Conservation (phyloP, 2,113 vertebrate species). For the Engystomops pustulosus region DNA sequence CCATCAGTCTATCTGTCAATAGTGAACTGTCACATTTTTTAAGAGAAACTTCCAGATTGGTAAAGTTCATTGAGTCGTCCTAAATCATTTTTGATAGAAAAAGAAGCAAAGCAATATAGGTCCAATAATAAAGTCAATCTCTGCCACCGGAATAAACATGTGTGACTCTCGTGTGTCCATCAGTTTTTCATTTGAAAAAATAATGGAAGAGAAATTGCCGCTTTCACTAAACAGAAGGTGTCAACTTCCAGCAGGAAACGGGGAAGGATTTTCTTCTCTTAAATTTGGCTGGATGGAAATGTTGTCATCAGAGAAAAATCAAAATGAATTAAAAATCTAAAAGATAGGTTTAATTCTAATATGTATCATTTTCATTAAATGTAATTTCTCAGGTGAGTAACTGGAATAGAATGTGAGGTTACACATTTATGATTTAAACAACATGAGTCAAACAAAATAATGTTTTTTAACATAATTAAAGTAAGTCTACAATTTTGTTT, state of each 20-base stretch:
- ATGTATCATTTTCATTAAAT: no score
- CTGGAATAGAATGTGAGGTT: no score
- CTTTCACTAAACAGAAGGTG: constrained; percentile 49
- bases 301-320: no score
- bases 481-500: no score
- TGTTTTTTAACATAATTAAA: no score
- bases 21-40: constrained; percentile 32
- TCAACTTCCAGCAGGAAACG: constrained; percentile 30
- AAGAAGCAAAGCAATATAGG: constrained; percentile 43
- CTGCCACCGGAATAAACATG: constrained; percentile 50
- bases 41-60: constrained; percentile 36
- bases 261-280: constrained; percentile 2
- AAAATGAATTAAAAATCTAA: background rate
- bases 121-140: constrained; percentile 57
- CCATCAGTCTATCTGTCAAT: constrained; percentile 42
- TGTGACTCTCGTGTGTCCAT: constrained; percentile 58
- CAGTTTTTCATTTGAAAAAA: constrained; percentile 58
- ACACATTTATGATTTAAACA: no score
- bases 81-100: constrained; percentile 47
- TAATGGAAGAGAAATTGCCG: constrained; percentile 51
- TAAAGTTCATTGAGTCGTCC: constrained; percentile 40
- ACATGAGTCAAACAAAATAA: no score
- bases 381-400: no score
- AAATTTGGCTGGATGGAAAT: constrained; percentile 5
- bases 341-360: no score